Percentiles rank a stretch among this genome's conserved stretches.
Conservation (phyloP, 2,113 vertebrate species). For the Ranitomeya variabilis region DNA sequence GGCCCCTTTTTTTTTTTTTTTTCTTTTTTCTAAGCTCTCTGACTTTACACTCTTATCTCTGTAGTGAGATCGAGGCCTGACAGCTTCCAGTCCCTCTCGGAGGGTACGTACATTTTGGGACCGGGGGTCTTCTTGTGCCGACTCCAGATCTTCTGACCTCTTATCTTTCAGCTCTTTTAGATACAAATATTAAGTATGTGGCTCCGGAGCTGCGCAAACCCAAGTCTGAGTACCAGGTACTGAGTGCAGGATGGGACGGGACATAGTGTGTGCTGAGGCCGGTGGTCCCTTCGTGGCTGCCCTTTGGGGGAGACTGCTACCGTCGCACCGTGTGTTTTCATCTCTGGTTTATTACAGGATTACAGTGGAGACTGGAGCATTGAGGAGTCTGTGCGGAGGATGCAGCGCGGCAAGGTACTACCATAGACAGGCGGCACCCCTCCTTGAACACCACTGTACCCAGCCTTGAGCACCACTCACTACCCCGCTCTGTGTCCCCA, state of each 20-base stretch:
- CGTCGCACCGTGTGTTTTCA: conserved; percentile 24
- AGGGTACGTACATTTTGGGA: conserved; percentile 74
- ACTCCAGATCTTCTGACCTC: background rate
- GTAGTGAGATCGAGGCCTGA: conserved; percentile 80
- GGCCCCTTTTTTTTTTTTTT: too few species aligned
- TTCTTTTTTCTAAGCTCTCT: too few species aligned
- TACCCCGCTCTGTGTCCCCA: conserved; percentile 55
- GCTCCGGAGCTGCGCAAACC: conserved; percentile 89
- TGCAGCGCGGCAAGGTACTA: conserved; percentile 89
- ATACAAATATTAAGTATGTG: conserved; percentile 74
- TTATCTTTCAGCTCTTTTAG: conserved; percentile 73
- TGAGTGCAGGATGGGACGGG: conserved; percentile 34
- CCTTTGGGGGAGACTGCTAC: background rate
- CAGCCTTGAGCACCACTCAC: too few species aligned
- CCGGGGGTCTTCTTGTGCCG: too few species aligned
- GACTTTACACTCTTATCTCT: conserved; percentile 58
- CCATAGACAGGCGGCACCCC: background rate
- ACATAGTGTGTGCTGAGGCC: too few species aligned
- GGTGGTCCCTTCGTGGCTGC: background rate
- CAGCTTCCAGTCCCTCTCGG: conserved; percentile 82
- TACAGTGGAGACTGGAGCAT: conserved; percentile 85
- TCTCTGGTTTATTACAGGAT: conserved; percentile 76
- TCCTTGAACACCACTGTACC: too few species aligned
- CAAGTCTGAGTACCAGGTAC: conserved; percentile 88
- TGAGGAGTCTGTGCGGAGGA: conserved; percentile 82